Conservation (phyloP, 2,888 invertebrate genomes). For the Dynastes maya region DNA sequence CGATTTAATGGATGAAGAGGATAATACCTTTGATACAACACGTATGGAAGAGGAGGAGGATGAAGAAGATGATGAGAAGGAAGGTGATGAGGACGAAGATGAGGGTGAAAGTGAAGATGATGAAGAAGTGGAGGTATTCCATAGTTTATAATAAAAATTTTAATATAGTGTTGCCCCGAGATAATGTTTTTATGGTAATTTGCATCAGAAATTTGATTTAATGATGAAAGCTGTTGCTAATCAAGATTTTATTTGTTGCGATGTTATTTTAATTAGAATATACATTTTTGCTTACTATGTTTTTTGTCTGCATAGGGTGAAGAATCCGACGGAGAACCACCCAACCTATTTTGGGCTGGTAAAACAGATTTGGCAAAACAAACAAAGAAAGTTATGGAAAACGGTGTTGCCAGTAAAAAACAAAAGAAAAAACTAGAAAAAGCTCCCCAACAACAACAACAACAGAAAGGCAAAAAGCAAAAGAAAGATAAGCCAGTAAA, state of each 20-base stretch:
- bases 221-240: constrained; percentile 18
- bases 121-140: constrained; percentile 70
- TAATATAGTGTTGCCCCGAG: background rate
- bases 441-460: constrained; percentile 4
- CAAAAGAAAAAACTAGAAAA: constrained; percentile 57
- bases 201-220: constrained; percentile 11
- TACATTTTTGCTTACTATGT: background rate
- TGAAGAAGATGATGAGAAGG: constrained; percentile 69
- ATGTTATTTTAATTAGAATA: background rate
- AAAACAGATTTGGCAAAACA: constrained; percentile 52
- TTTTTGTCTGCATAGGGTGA: constrained; percentile 11
- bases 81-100: constrained; percentile 58
- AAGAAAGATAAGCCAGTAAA: constrained; percentile 56
- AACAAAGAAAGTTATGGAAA: constrained; percentile 58
- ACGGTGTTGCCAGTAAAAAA: constrained; percentile 63
- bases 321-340: constrained; percentile 53
- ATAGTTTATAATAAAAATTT: constrained; percentile 55
- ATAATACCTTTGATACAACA: constrained; percentile 65
- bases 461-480: constrained; percentile 62
- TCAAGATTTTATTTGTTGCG: background rate
- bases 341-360: constrained; percentile 57
- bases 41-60: constrained; percentile 63
- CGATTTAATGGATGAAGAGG: constrained; percentile 62
- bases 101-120: constrained; percentile 62
- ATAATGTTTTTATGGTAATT: constrained; percentile 39